These are phyloP conservation scores for Nemotelus nigrinus DNA, from an alignment of 2,888 invertebrate species.

Conservation along the genomic window DNA sequence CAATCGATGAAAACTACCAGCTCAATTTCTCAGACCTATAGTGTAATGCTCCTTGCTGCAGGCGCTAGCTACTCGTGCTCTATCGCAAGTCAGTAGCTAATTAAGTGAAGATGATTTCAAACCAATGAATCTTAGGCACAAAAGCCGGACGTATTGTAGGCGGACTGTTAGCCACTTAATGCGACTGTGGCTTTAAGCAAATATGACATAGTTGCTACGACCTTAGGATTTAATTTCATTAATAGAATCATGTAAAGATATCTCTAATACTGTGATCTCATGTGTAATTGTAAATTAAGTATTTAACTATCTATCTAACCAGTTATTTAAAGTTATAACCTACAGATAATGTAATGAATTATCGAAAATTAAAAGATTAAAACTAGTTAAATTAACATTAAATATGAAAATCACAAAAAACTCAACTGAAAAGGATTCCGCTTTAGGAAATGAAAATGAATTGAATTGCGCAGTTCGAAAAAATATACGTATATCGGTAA, in stretches of 20 bases:
- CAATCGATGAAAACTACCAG: too few relatives aligned
- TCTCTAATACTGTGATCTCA: slow-evolving; percentile 67
- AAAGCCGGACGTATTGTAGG: too few relatives aligned
- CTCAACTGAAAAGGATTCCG: slow-evolving; percentile 13
- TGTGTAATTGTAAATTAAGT: slow-evolving; percentile 45
- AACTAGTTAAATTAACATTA: slow-evolving; percentile 36
- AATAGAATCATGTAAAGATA: slow-evolving; percentile 54
- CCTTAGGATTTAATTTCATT: slow-evolving; percentile 11
- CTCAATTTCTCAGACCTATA: too few relatives aligned
- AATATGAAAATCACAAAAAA: slow-evolving; percentile 38
- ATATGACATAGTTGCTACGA: not conserved
- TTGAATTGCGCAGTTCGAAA: not conserved
- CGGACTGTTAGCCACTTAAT: too few relatives aligned
- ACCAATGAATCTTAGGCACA: too few relatives aligned
- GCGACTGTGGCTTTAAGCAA: not conserved
- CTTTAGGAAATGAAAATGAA: slow-evolving; percentile 6
- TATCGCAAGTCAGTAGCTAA: too few relatives aligned
- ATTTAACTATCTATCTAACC: slow-evolving; percentile 34
- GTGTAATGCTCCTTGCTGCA: too few relatives aligned
- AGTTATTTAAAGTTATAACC: slow-evolving; percentile 23
- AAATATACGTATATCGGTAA: not conserved
- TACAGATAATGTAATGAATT: slow-evolving; percentile 13
- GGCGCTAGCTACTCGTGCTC: too few relatives aligned
- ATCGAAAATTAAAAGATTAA: slow-evolving; percentile 27
- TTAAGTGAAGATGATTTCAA: too few relatives aligned